A percentile compares a stretch with the other conserved stretches of the same genome.
Conservation (phyloP, 2,888 invertebrate species). For the Sabatieria punctata region DNA sequence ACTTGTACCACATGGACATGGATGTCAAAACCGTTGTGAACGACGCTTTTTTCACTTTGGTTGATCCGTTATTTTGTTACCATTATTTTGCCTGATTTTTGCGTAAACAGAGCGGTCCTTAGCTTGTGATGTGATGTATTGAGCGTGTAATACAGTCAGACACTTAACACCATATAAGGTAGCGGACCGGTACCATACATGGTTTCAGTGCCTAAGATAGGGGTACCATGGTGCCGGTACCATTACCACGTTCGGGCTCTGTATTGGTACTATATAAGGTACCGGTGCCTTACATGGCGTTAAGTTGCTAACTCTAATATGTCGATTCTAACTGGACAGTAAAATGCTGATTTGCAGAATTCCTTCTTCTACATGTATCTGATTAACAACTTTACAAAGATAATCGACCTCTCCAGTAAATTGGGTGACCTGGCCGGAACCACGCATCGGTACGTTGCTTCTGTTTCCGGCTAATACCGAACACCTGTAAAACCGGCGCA, state of each 20-base stretch:
- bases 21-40: no score
- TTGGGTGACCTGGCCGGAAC: constrained; percentile 41
- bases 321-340: neutral
- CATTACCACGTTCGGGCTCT: no score
- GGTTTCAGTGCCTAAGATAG: neutral
- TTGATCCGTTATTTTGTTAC: no score
- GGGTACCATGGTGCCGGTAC: no score
- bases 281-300: neutral
- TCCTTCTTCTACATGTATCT: constrained; percentile 43
- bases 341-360: constrained; percentile 33
- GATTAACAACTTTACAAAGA: constrained; percentile 41
- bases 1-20: no score
- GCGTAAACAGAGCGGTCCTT: no score
- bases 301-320: neutral
- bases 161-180: constrained; percentile 5
- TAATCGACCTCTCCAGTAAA: constrained; percentile 39
- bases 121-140: no score
- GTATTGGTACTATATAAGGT: neutral
- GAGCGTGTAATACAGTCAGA: neutral
- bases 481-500: no score
- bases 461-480: no score
- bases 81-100: no score
- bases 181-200: no score
- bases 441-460: constrained; percentile 35
- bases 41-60: no score